These are phyloP conservation scores for Epizoanthus illoricatus DNA, from an alignment of 92 coral and sea anemone genomes.

Conservation along the genomic window DNA sequence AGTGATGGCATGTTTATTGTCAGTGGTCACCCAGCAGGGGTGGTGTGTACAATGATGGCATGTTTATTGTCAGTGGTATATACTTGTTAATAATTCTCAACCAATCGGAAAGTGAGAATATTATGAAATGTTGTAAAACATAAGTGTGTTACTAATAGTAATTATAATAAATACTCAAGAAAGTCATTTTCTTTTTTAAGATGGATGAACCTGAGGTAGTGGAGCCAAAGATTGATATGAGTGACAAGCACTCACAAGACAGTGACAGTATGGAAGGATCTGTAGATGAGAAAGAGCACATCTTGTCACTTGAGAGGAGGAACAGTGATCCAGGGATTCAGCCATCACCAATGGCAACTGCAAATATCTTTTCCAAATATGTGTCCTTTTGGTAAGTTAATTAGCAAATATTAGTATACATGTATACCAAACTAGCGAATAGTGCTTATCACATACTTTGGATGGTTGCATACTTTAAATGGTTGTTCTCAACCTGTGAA, in stretches of 20 bases:
- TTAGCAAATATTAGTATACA: background rate
- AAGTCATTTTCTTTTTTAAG: background rate
- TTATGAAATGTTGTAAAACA: no score
- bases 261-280: slow-evolving; percentile 19
- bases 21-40: no score
- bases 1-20: no score
- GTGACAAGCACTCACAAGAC: slow-evolving; percentile 43
- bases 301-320: slow-evolving; percentile 41
- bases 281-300: background rate
- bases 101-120: no score
- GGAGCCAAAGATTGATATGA: slow-evolving; percentile 5
- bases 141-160: no score
- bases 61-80: no score
- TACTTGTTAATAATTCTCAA: no score
- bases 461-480: no score
- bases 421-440: background rate
- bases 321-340: slow-evolving; percentile 55
- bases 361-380: slow-evolving; percentile 66
- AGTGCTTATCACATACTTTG: no score
- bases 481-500: no score
- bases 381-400: slow-evolving; percentile 66
- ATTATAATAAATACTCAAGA: no score
- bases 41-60: no score
- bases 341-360: slow-evolving; percentile 70
- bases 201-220: slow-evolving; percentile 26